A percentile compares a stretch with the other conserved stretches of the same genome.
These are phyloP conservation scores for Hypercompe scribonia DNA, from an alignment of 2,888 invertebrate species.

Conservation along the genomic window DNA sequence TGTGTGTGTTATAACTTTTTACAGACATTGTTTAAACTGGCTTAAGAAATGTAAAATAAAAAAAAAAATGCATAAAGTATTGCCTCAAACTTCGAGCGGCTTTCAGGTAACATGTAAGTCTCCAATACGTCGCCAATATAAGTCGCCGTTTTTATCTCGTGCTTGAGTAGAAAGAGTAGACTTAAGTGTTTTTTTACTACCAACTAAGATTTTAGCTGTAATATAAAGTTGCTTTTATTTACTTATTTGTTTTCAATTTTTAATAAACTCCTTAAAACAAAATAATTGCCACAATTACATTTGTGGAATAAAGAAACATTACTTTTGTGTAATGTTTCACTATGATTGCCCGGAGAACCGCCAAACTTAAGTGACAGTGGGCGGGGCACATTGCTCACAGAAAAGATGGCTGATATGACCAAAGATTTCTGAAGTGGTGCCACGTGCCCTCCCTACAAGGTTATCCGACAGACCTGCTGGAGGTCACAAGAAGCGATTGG, in stretches of 20 bases:
- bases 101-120: neutral
- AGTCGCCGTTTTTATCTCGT: neutral
- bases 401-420: too few relatives aligned
- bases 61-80: neutral
- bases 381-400: too few relatives aligned
- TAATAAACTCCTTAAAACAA: neutral
- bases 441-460: too few relatives aligned
- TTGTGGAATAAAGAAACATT: too few relatives aligned
- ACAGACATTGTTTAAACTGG: neutral
- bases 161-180: neutral
- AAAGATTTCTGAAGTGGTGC: too few relatives aligned
- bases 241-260: conserved; percentile 11
- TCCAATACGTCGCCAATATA: neutral
- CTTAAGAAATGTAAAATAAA: neutral
- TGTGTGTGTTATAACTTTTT: too few relatives aligned
- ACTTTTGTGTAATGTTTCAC: too few relatives aligned
- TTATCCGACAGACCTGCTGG: too few relatives aligned
- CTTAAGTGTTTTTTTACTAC: conserved; percentile 15
- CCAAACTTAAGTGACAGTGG: too few relatives aligned
- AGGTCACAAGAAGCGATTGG: too few relatives aligned
- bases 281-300: neutral
- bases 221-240: conserved; percentile 10
- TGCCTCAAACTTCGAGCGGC: neutral
- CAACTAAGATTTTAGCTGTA: conserved; percentile 23
- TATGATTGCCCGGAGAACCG: too few relatives aligned